phyloP scores from a whole-genome alignment of 2,797 vertebrate species.

The Alectoris magna region DNA sequence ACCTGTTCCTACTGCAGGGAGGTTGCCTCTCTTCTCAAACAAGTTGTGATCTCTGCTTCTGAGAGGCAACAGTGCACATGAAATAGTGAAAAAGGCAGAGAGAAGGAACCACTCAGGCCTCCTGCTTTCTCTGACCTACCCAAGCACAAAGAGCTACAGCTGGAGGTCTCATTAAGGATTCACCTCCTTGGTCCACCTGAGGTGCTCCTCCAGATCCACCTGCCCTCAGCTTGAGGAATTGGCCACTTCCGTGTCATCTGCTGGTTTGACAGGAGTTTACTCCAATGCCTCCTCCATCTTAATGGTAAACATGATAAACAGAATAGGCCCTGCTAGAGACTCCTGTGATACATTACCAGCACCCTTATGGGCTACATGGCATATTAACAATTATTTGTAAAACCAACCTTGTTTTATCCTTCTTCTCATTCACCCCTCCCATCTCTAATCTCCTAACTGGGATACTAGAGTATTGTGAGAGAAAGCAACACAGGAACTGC shows the following conservation, averaged over 20 bases:
- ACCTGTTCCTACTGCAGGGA: neutral
- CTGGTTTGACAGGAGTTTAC: neutral
- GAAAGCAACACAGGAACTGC: neutral
- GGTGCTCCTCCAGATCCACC: neutral
- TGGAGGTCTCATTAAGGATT: neutral
- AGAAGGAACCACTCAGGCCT: neutral
- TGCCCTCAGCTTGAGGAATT: neutral
- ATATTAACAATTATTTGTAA: neutral
- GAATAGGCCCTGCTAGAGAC: neutral
- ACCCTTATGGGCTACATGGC: accelerated
- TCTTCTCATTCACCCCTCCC: neutral
- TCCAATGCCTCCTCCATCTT: neutral
- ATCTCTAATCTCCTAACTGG: neutral
- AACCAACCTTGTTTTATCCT: neutral
- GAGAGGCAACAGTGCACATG: accelerated
- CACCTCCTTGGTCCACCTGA: neutral
- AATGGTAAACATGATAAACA: neutral
- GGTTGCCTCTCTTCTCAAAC: neutral
- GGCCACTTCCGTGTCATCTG: neutral
- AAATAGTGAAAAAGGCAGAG: neutral
- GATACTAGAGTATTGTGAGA: neutral
- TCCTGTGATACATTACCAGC: neutral
- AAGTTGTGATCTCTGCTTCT: neutral
- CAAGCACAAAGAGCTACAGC: neutral
- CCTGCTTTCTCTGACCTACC: neutral